Percentiles rank a stretch among this genome's conserved stretches.
Conservation (phyloP, 2,797 vertebrate species). For the Crenuchus spilurus region DNA sequence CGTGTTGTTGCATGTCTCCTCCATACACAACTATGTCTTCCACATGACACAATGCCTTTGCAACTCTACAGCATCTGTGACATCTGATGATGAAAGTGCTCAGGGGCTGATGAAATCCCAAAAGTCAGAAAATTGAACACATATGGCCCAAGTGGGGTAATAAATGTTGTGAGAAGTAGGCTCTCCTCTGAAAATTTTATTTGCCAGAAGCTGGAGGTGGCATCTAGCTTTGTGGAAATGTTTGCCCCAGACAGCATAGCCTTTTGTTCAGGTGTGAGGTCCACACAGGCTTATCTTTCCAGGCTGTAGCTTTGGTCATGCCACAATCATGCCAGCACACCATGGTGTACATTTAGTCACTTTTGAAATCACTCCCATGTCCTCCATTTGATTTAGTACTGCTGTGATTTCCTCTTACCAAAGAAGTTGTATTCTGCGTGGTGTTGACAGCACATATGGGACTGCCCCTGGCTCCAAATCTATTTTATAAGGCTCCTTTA, state of each 20-base stretch:
- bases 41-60: conserved; percentile 12
- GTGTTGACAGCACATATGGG: conserved; percentile 18
- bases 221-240: conserved; percentile 31
- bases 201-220: conserved; percentile 32
- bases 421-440: conserved; percentile 4
- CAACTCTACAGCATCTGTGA: conserved; percentile 27
- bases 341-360: conserved; percentile 9
- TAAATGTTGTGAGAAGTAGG: conserved; percentile 5
- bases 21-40: conserved; percentile 37
- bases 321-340: conserved; percentile 30
- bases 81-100: conserved; percentile 32
- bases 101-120: conserved; percentile 37
- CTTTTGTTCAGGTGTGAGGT: conserved; percentile 42
- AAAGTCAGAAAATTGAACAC: no score
- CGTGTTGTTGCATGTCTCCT: neutral
- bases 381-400: conserved; percentile 29
- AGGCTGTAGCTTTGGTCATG: conserved; percentile 25
- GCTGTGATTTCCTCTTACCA: conserved; percentile 9
- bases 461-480: conserved; percentile 4
- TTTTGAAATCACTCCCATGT: conserved; percentile 22
- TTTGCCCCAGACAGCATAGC: conserved; percentile 21
- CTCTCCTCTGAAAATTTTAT: conserved; percentile 36
- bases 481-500: no score
- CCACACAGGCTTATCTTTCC: conserved; percentile 36
- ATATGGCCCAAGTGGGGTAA: no score